Percentiles rank a stretch among this genome's conserved stretches.
These are phyloP conservation scores for Neodiprion pinetum DNA, from an alignment of 1,140 invertebrate genomes.

Conservation along the genomic window DNA sequence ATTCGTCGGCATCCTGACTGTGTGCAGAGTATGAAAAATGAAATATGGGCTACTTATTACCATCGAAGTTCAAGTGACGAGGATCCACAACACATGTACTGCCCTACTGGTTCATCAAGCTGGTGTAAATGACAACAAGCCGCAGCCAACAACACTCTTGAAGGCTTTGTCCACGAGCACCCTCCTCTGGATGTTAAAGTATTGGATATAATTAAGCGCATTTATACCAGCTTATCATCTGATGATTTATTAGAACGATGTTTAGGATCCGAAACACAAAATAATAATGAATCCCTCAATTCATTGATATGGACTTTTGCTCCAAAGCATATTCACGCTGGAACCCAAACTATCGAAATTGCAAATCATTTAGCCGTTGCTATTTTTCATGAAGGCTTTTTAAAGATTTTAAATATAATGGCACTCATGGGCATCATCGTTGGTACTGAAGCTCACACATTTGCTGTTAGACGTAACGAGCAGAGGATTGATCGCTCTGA, in stretches of 20 bases:
- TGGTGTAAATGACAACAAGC: constrained; percentile 28
- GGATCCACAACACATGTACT: constrained; percentile 27
- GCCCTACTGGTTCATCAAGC: constrained; percentile 21
- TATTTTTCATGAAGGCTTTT: not conserved
- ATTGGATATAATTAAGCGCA: constrained; percentile 12
- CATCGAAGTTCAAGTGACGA: constrained; percentile 26
- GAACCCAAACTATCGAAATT: not conserved
- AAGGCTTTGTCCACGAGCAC: not conserved
- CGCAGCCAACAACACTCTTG: too few relatives aligned
- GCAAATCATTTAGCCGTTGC: not conserved
- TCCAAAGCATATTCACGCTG: constrained; percentile 1
- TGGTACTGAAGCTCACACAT: not conserved
- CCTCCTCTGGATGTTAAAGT: constrained; percentile 18
- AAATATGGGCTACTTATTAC: constrained; percentile 36
- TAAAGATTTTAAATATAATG: not conserved
- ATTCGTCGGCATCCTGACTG: constrained; percentile 37
- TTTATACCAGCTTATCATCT: constrained; percentile 18
- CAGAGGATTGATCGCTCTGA: not conserved
- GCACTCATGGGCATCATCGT: not conserved
- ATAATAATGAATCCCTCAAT: too few relatives aligned
- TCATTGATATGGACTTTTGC: not conserved
- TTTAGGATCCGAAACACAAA: too few relatives aligned
- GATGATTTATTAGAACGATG: constrained; percentile 19
- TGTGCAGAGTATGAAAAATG: constrained; percentile 37
- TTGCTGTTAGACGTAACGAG: not conserved